Percentiles rank a stretch among this genome's conserved stretches.
Evolutionary conservation across 1,140 invertebrate genomes (phyloP).

Genomic region (Hypsibius dujardini): DNA sequence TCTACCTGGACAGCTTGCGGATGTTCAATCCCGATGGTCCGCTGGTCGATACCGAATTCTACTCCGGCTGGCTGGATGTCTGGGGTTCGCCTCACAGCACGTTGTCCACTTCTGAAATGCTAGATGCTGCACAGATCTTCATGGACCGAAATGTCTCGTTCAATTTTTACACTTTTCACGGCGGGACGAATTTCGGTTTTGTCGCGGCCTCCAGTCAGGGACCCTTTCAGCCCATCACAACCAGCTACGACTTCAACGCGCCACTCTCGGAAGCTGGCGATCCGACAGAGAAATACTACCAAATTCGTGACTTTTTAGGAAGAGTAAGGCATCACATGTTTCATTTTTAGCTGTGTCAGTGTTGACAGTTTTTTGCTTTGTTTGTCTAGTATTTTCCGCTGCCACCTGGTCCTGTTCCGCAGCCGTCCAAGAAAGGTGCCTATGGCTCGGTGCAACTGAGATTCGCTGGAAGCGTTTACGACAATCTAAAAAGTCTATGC

Average conservation of each 20-base stretch:
- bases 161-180: conserved; percentile 6
- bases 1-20: conserved; percentile 19
- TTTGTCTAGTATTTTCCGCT: conserved; percentile 33
- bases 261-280: conserved; percentile 63
- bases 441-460: conserved; percentile 28
- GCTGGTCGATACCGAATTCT: conserved; percentile 47
- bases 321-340: conserved; percentile 36
- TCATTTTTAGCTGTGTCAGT: background rate
- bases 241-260: conserved; percentile 70
- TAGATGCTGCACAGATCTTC: background rate
- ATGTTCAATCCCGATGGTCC: conserved; percentile 27
- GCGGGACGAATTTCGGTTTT: conserved; percentile 1
- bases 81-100: conserved; percentile 52
- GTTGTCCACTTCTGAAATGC: conserved; percentile 31
- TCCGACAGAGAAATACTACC: conserved; percentile 57
- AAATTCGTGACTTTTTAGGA: conserved; percentile 46
- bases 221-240: conserved; percentile 42
- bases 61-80: conserved; percentile 64
- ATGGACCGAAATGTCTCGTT: background rate
- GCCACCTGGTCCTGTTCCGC: conserved; percentile 35
- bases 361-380: background rate
- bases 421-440: conserved; percentile 36
- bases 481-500: background rate
- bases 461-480: conserved; percentile 10
- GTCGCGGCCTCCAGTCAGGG: background rate